Evolutionary conservation across 2,888 invertebrate species (phyloP).

Genomic region (Frankliniella intonsa): DNA sequence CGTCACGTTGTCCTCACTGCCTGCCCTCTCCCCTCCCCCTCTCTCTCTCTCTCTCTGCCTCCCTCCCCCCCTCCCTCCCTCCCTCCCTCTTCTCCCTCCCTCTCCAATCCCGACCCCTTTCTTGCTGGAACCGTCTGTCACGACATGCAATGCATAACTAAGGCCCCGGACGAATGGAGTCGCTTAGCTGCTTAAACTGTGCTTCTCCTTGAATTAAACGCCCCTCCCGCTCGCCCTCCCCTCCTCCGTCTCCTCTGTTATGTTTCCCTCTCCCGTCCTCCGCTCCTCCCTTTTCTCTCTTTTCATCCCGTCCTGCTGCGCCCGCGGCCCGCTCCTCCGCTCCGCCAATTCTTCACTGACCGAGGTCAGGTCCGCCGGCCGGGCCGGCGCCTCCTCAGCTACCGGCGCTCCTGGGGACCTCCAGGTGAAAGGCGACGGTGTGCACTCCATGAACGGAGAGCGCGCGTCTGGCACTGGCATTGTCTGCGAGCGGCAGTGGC

Average conservation of each 20-base stretch:
- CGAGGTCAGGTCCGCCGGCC: constrained; percentile 1
- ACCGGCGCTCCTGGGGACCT: too few species aligned
- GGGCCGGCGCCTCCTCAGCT: too few species aligned
- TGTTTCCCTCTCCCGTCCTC: too few species aligned
- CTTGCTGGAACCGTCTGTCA: constrained; percentile 15
- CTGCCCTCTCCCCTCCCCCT: neutral
- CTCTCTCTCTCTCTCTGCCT: neutral
- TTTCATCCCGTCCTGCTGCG: neutral
- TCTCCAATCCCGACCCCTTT: neutral
- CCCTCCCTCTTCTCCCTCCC: neutral
- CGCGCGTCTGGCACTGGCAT: too few species aligned
- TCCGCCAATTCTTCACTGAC: neutral
- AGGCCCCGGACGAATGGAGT: constrained; percentile 15
- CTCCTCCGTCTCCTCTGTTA: neutral
- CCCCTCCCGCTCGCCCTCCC: neutral
- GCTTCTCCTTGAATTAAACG: constrained; percentile 20
- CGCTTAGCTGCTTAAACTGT: constrained; percentile 24
- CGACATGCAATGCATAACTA: constrained; percentile 22
- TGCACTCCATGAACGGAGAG: too few species aligned
- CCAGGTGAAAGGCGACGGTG: too few species aligned
- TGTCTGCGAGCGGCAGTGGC: too few species aligned
- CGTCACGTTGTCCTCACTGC: neutral
- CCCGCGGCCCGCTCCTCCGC: neutral
- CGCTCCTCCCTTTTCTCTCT: too few species aligned
- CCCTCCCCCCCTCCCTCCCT: neutral